These are phyloP conservation scores for Epizoanthus ramosus DNA, from an alignment of 92 coral and sea anemone genomes.

Conservation along the genomic window DNA sequence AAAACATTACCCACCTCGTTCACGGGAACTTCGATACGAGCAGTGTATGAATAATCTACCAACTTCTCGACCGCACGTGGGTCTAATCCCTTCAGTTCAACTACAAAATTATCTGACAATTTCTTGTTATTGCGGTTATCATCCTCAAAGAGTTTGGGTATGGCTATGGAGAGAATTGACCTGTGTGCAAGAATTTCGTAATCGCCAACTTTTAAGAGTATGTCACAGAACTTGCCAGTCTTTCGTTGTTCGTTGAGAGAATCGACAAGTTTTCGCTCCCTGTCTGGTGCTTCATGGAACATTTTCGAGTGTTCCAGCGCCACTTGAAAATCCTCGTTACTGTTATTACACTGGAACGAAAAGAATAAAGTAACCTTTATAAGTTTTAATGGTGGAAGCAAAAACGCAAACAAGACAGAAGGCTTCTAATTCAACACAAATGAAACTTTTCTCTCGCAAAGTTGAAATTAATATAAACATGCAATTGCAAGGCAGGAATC, in stretches of 20 bases:
- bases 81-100: conserved; percentile 77
- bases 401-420: background rate
- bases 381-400: background rate
- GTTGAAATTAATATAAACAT: no score
- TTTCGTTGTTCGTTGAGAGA: conserved; percentile 79
- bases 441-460: background rate
- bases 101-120: conserved; percentile 35
- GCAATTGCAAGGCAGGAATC: background rate
- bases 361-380: background rate
- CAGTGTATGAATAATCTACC: conserved; percentile 82
- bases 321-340: conserved; percentile 25
- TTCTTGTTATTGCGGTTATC: conserved; percentile 57
- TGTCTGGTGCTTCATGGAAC: conserved; percentile 44
- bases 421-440: background rate
- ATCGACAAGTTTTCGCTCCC: conserved; percentile 51
- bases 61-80: conserved; percentile 86
- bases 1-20: conserved; percentile 65
- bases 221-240: conserved; percentile 72
- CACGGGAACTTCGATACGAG: conserved; percentile 66
- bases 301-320: conserved; percentile 42
- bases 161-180: conserved; percentile 74
- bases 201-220: conserved; percentile 71
- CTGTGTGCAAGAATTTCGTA: conserved; percentile 80
- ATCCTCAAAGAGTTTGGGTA: conserved; percentile 71
- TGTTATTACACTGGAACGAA: conserved; percentile 39